phyloP scores from a whole-genome alignment of 2,888 invertebrate genomes.

The Galerucella calmariensis region DNA sequence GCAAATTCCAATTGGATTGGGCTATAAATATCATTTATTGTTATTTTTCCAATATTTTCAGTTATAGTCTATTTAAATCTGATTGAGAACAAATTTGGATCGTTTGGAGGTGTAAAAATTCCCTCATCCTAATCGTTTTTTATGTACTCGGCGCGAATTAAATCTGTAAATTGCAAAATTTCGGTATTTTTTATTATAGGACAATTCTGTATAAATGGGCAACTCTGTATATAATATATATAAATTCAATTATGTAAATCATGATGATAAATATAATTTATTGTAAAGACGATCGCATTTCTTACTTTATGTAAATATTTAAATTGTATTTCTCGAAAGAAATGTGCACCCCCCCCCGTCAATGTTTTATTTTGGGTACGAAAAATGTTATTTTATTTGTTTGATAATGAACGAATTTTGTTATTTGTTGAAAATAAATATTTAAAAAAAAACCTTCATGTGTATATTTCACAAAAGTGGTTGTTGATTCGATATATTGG shows the following conservation, averaged over 20 bases:
- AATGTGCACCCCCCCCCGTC: background rate
- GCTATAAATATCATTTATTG: too few species aligned
- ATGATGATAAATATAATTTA: constrained; percentile 17
- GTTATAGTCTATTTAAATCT: too few species aligned
- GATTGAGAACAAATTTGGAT: too few species aligned
- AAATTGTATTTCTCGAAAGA: constrained; percentile 18
- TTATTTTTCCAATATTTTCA: too few species aligned
- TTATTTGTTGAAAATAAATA: constrained; percentile 53
- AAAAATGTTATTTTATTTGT: constrained; percentile 18
- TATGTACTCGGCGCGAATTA: too few species aligned
- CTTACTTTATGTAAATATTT: constrained; percentile 24
- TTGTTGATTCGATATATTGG: background rate
- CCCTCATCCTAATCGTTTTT: too few species aligned
- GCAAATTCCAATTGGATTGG: too few species aligned
- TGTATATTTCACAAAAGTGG: constrained; percentile 39
- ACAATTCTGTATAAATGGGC: background rate
- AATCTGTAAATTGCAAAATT: too few species aligned
- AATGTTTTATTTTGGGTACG: background rate
- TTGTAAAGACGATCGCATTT: constrained; percentile 12
- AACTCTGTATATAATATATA: background rate
- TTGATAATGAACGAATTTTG: constrained; percentile 34
- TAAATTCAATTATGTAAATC: constrained; percentile 8
- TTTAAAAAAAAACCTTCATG: constrained; percentile 47
- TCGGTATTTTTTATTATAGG: background rate
- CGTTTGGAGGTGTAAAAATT: too few species aligned